These are phyloP conservation scores for Drosophila basisetae DNA, from an alignment of 2,888 invertebrate genomes.

Conservation along the genomic window DNA sequence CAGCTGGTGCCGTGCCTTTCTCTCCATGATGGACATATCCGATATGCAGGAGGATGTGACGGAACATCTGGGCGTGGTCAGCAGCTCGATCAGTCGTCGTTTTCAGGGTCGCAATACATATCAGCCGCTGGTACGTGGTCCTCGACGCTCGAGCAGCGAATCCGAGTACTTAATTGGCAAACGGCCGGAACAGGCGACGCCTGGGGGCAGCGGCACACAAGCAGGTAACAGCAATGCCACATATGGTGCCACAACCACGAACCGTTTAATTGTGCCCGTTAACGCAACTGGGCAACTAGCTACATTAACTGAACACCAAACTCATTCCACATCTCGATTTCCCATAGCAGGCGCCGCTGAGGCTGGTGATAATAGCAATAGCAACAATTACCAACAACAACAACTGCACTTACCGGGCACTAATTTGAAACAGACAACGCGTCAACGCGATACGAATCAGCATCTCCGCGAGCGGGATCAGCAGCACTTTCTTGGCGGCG, in stretches of 20 bases:
- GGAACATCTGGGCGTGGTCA: slow-evolving; percentile 96
- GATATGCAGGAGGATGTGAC: slow-evolving; percentile 96
- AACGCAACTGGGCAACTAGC: slow-evolving; percentile 53
- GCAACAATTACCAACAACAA: slow-evolving; percentile 80
- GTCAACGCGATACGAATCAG: slow-evolving; percentile 69
- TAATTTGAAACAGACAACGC: slow-evolving; percentile 60
- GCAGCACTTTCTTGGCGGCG: slow-evolving; percentile 61
- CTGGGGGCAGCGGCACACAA: slow-evolving; percentile 47
- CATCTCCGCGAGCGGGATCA: slow-evolving; percentile 71
- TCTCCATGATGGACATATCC: slow-evolving; percentile 98
- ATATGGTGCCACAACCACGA: slow-evolving; percentile 64
- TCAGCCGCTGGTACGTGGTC: slow-evolving; percentile 89
- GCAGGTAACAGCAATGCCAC: slow-evolving; percentile 54
- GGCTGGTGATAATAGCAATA: slow-evolving; percentile 60
- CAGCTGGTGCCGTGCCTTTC: slow-evolving; percentile 91
- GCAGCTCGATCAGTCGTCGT: slow-evolving; percentile 91
- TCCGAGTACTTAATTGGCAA: slow-evolving; percentile 84
- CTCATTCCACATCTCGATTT: slow-evolving; percentile 68
- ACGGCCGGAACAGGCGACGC: slow-evolving; percentile 60
- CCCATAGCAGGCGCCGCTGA: slow-evolving; percentile 65
- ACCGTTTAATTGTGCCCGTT: slow-evolving; percentile 61
- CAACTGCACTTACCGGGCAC: slow-evolving; percentile 69
- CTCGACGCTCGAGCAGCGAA: slow-evolving; percentile 87
- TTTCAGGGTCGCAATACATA: slow-evolving; percentile 92
- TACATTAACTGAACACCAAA: slow-evolving; percentile 58